Conservation (phyloP, 2,113 vertebrate species). For the Symphodus melops region DNA sequence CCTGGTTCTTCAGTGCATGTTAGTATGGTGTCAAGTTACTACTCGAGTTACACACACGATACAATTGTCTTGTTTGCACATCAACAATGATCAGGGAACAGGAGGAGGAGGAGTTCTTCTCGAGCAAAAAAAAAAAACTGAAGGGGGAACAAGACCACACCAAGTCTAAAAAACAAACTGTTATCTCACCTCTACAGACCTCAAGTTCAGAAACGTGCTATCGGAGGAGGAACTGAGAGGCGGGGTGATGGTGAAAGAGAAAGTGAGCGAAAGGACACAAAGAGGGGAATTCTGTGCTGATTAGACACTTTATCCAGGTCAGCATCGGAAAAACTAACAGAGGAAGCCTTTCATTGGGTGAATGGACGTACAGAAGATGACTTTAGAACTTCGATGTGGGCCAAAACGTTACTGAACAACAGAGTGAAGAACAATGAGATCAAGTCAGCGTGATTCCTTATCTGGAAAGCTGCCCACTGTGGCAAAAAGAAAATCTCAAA, state of each 20-base stretch:
- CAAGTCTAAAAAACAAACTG: slow-evolving; percentile 18
- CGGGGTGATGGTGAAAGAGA: neutral
- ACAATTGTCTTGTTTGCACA: neutral
- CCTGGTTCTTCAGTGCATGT: neutral
- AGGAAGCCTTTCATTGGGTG: slow-evolving; percentile 31
- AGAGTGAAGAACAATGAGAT: neutral
- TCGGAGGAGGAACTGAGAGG: slow-evolving; percentile 34
- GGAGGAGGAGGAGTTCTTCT: neutral
- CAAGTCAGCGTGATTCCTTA: neutral
- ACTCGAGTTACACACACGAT: neutral
- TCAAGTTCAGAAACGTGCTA: slow-evolving; percentile 20
- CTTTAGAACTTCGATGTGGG: slow-evolving; percentile 9
- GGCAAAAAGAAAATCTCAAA: neutral
- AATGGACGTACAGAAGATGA: slow-evolving; percentile 15
- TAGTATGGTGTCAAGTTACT: neutral
- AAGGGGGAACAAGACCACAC: slow-evolving; percentile 13
- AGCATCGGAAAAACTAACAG: slow-evolving; percentile 39
- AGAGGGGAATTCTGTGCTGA: slow-evolving; percentile 41
- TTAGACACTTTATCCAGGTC: slow-evolving; percentile 55
- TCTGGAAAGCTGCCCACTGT: neutral
- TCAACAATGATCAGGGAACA: neutral
- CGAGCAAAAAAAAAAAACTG: neutral
- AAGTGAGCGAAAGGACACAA: slow-evolving; percentile 21
- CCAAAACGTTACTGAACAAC: neutral
- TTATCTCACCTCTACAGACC: slow-evolving; percentile 36